A percentile compares a stretch with the other conserved stretches of the same genome.
These are phyloP conservation scores for Ericerus pela DNA, from an alignment of 1,140 invertebrate species.

Conservation along the genomic window DNA sequence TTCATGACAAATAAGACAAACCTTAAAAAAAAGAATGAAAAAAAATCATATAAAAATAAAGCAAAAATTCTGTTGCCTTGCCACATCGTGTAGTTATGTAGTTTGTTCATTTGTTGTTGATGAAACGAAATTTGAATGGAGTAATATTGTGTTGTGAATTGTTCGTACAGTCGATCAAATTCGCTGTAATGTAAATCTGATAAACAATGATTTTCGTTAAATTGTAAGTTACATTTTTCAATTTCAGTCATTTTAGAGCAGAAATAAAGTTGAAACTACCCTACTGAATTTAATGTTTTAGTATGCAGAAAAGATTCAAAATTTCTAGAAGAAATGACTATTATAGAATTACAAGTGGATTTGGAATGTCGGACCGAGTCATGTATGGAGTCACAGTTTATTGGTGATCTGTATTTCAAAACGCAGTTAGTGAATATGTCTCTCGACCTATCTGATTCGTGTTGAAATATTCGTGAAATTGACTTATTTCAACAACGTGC, in stretches of 20 bases:
- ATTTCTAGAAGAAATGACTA: constrained; percentile 44
- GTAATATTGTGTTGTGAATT: too few species aligned
- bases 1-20: too few species aligned
- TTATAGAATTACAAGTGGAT: constrained; percentile 74
- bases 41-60: too few species aligned
- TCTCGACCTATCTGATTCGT: neutral
- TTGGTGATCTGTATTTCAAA: constrained; percentile 62
- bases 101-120: too few species aligned
- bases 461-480: neutral
- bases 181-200: too few species aligned
- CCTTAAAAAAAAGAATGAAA: too few species aligned
- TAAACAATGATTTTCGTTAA: neutral
- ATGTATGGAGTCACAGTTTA: constrained; percentile 42
- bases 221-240: neutral
- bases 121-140: too few species aligned
- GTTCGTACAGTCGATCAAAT: too few species aligned
- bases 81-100: too few species aligned
- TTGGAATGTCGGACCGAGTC: constrained; percentile 48
- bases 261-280: neutral
- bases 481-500: neutral
- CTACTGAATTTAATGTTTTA: neutral
- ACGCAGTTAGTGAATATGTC: constrained; percentile 2
- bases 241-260: neutral
- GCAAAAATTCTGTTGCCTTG: too few species aligned
- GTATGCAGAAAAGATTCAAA: neutral